A percentile compares a stretch with the other conserved stretches of the same genome.
phyloP scores from a whole-genome alignment of 2,797 vertebrate species.

The Bovichtus diacanthus region DNA sequence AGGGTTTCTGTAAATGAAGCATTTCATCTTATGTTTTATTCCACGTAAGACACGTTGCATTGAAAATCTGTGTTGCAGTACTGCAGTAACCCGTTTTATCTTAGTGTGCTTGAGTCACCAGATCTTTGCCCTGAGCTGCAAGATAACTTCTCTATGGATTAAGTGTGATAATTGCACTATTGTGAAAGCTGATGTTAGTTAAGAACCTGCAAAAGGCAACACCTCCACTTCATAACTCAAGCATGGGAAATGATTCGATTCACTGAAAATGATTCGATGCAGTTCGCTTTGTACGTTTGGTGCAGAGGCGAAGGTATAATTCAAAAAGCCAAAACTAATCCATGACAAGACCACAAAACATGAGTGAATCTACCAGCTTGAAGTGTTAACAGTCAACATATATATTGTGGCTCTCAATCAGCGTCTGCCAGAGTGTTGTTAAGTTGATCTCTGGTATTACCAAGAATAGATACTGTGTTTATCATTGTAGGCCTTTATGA shows the following conservation, averaged over 20 bases:
- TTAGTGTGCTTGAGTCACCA: neutral
- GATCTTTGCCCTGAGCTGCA: neutral
- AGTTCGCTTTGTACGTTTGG: slow-evolving; percentile 4
- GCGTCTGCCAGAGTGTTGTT: slow-evolving; percentile 50
- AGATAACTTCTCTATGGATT: slow-evolving; percentile 6
- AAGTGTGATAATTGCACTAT: neutral
- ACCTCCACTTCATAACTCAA: neutral
- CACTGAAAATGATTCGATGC: neutral
- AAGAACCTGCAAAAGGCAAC: slow-evolving; percentile 3
- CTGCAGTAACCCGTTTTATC: neutral
- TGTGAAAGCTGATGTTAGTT: slow-evolving; percentile 9
- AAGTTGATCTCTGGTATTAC: slow-evolving; percentile 66
- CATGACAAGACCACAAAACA: neutral
- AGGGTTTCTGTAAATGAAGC: neutral
- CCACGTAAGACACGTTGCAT: neutral
- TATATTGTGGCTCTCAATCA: slow-evolving; percentile 52
- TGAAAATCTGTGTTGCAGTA: neutral
- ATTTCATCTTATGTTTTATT: neutral
- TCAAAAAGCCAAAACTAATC: neutral
- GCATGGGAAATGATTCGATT: neutral
- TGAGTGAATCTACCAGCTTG: neutral
- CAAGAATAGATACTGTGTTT: slow-evolving; percentile 64
- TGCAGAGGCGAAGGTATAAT: neutral
- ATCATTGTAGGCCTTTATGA: slow-evolving; percentile 65
- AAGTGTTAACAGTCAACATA: slow-evolving; percentile 6